Conservation (phyloP, 1,140 invertebrate species). For the Pseudomyrmex concolor region DNA sequence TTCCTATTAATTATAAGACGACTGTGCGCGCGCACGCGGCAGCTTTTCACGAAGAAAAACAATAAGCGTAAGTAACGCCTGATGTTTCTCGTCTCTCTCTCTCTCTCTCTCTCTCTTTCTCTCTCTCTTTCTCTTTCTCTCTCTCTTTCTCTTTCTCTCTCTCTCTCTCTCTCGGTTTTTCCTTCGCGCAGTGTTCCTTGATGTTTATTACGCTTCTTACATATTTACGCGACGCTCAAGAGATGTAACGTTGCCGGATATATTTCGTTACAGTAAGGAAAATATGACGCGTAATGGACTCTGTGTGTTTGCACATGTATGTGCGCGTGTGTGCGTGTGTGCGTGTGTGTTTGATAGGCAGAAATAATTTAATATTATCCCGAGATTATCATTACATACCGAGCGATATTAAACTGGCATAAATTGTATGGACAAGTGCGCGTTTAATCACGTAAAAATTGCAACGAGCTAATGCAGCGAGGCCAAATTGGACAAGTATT, state of each 20-base stretch:
- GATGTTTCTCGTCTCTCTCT: neutral
- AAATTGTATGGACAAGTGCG: conserved; percentile 23
- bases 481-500: conserved; percentile 38
- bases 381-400: conserved; percentile 5
- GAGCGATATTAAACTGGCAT: neutral
- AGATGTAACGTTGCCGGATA: neutral
- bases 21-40: neutral
- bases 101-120: no score
- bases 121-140: no score
- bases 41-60: conserved; percentile 4
- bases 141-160: no score
- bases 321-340: neutral
- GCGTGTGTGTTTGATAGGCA: neutral
- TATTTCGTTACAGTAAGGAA: neutral
- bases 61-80: conserved; percentile 11
- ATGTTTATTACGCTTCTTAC: conserved; percentile 3
- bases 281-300: neutral
- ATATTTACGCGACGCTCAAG: conserved; percentile 3
- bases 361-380: conserved; percentile 33
- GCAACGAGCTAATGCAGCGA: conserved; percentile 7
- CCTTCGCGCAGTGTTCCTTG: neutral
- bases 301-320: neutral
- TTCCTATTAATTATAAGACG: conserved; percentile 28
- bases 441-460: conserved; percentile 43
- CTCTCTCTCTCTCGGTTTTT: no score